Conservation (phyloP, 2,797 vertebrate genomes). For the Gobio occitaniae region DNA sequence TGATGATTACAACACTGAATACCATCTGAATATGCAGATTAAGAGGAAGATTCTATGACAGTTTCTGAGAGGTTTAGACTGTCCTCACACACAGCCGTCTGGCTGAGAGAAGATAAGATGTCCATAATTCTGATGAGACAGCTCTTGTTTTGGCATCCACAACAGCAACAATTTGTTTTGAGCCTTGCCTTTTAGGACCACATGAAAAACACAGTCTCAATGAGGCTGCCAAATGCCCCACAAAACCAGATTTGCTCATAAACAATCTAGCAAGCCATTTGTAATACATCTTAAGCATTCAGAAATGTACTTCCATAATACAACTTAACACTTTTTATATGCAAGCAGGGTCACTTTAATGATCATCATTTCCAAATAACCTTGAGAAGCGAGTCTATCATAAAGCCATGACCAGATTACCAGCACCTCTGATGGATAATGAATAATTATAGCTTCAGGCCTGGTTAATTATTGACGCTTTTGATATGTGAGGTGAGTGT, state of each 20-base stretch:
- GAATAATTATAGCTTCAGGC: constrained; percentile 42
- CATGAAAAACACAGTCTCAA: constrained; percentile 47
- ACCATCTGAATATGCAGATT: constrained; percentile 51
- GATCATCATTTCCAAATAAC: constrained; percentile 32
- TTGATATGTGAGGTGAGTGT: constrained; percentile 47
- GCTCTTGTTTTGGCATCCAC: constrained; percentile 42
- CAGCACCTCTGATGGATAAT: constrained; percentile 33
- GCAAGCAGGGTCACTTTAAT: constrained; percentile 28
- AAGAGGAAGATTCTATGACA: constrained; percentile 47
- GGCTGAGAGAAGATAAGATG: constrained; percentile 58
- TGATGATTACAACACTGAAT: constrained; percentile 45
- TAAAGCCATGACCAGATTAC: constrained; percentile 26
- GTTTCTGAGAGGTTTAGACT: constrained; percentile 37
- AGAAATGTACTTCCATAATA: background rate
- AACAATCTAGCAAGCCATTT: constrained; percentile 23
- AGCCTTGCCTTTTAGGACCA: constrained; percentile 42
- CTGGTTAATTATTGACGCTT: constrained; percentile 42
- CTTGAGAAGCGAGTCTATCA: constrained; percentile 22
- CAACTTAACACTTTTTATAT: constrained; percentile 17
- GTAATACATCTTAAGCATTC: constrained; percentile 3
- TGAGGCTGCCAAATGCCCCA: constrained; percentile 38
- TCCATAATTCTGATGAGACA: constrained; percentile 47
- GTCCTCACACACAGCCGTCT: constrained; percentile 49
- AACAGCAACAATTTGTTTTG: constrained; percentile 33
- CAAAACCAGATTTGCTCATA: constrained; percentile 14